Base-by-base conservation (phyloP, 2,113 vertebrate species). In the Corvus moneduloides region DNA sequence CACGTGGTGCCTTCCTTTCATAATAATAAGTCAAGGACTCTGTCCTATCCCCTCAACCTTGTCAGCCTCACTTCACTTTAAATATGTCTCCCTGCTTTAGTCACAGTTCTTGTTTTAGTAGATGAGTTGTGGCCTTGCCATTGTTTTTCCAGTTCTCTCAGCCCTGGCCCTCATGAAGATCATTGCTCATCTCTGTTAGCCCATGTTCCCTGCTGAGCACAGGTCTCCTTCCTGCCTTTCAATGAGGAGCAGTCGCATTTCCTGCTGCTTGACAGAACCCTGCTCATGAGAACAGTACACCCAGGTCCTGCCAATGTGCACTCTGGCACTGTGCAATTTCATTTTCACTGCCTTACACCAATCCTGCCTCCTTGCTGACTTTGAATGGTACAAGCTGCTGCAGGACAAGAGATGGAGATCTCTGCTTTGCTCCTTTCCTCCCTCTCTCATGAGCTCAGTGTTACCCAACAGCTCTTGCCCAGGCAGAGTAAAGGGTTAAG, bases 401-500 rank as follows among this genome's bases (percentile, higher is more conserved):
- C 61, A 79, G 54, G n/a, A 48, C 39, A 39, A 26, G 46, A 52
- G 27, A 1, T 20, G 23, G 27, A 77, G 22, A 64, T 43, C 33
- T 59, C 82, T 46, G 19, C 67, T 80, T 48, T 80, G 33, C 64
- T 85, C 54, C 9, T 63, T 63, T 49, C 37, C 66, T 52, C 58
- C 35, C 32, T 55, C 26, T n/a, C n/a, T 49, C 37, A 18, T 11
- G 41, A 74, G 27, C 37, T 66, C 79, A n/a, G 26, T 6, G 74
- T n/a, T 71, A 19, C 18, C 35, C 67, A 76, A 7, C 37, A 79
- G 71, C 63, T 90, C 56, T 30, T 13, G 11, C 19, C 28, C 26
- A 43, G 67, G 58, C 67, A 91, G 56, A 78, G 62, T 27, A 87
- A 97, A 91, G 89, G 54, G 87, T 95, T 95, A 96, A 96, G 20